phyloP scores from a whole-genome alignment of 2,797 vertebrate species.

The Pristis pectinata region DNA sequence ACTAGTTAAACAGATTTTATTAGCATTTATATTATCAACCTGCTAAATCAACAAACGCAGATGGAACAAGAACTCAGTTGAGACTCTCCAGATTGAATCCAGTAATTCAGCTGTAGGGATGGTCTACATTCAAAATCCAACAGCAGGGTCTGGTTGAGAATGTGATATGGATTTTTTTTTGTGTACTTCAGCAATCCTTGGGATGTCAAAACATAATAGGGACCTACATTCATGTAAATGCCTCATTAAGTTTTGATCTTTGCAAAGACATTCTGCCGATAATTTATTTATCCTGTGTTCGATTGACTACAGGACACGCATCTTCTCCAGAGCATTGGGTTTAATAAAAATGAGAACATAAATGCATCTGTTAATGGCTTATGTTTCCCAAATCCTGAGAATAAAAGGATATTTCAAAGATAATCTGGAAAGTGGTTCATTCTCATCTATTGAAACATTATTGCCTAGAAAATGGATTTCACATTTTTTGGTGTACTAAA shows the following conservation, averaged over 20 bases:
- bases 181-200: background rate
- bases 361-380: background rate
- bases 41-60: conserved; percentile 3
- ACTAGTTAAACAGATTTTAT: conserved; percentile 19
- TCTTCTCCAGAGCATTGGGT: background rate
- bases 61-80: conserved; percentile 1
- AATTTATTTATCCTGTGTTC: background rate
- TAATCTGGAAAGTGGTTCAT: background rate
- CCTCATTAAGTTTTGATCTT: background rate
- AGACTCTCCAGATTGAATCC: background rate
- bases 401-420: background rate
- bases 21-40: conserved; percentile 29
- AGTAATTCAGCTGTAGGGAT: background rate
- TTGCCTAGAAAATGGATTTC: too few species aligned
- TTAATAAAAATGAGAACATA: background rate
- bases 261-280: background rate
- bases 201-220: background rate
- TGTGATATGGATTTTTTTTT: background rate
- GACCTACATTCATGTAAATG: background rate
- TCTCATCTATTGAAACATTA: background rate
- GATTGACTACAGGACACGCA: background rate
- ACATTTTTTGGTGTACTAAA: too few species aligned
- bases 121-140: background rate
- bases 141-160: background rate
- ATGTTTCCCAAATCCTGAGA: background rate